Evolutionary conservation across 2,113 vertebrate species (phyloP).

Genomic region (Columbina picui): DNA sequence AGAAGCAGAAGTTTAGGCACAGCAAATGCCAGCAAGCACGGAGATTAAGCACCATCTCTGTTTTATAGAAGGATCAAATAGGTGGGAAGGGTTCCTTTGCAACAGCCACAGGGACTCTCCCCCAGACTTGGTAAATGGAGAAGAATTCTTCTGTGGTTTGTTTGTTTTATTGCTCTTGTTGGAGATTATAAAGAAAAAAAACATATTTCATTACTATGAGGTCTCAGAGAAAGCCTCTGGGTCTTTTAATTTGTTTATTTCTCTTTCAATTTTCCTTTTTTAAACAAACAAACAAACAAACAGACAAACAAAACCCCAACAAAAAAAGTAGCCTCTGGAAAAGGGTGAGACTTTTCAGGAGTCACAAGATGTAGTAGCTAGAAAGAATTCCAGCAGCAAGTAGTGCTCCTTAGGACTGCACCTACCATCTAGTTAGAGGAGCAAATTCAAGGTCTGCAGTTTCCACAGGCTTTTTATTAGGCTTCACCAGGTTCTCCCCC

Average conservation of each 20-base stretch:
- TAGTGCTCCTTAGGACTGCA: not conserved
- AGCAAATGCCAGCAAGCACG: not conserved
- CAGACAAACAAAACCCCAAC: no score
- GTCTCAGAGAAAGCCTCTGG: not conserved
- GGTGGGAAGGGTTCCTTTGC: not conserved
- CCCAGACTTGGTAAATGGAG: not conserved
- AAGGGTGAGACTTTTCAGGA: not conserved
- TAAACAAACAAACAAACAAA: not conserved
- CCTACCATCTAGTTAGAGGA: not conserved
- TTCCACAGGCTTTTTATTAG: not conserved
- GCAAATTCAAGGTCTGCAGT: not conserved
- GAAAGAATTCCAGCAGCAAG: not conserved
- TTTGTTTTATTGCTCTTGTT: not conserved
- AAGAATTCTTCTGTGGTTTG: not conserved
- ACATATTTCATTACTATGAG: rapidly evolving
- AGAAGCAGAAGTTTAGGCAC: not conserved
- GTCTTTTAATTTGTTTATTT: not conserved
- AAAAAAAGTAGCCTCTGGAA: no score
- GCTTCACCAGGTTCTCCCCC: not conserved
- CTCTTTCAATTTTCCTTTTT: not conserved
- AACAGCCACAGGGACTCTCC: not conserved
- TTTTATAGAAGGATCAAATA: not conserved
- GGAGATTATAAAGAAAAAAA: not conserved
- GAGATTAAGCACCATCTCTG: not conserved
- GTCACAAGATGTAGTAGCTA: not conserved